phyloP scores from a whole-genome alignment of 2,888 invertebrate species.

The Dicyrtoma fusca region DNA sequence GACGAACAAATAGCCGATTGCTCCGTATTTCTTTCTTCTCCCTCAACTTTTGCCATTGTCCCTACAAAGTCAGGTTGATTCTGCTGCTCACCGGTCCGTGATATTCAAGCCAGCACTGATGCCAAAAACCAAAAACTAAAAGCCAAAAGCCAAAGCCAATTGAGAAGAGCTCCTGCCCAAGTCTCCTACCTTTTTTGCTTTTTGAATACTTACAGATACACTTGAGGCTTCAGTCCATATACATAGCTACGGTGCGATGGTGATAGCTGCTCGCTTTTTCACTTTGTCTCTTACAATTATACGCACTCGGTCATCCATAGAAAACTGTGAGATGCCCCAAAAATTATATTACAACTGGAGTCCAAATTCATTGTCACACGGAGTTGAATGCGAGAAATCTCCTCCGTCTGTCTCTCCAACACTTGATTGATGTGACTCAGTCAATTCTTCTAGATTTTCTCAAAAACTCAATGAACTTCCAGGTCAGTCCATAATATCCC shows the following conservation, averaged over 20 bases:
- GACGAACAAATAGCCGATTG: conserved; percentile 55
- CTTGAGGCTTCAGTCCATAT: no score
- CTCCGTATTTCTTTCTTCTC: conserved; percentile 30
- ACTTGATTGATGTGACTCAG: conserved; percentile 36
- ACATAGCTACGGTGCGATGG: not conserved
- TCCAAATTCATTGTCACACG: conserved; percentile 35
- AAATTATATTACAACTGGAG: conserved; percentile 34
- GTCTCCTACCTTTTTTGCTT: not conserved
- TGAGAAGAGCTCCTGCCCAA: no score
- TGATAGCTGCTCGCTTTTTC: conserved; percentile 14
- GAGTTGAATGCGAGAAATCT: not conserved
- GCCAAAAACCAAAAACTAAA: not conserved
- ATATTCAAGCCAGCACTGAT: not conserved
- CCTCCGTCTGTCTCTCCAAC: not conserved
- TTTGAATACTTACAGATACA: no score
- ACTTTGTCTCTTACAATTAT: conserved; percentile 12
- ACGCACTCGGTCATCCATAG: conserved; percentile 33
- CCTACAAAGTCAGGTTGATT: not conserved
- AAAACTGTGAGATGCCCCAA: conserved; percentile 16
- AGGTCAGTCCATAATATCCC: conserved; percentile 39
- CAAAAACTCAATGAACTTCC: conserved; percentile 36
- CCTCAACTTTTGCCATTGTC: not conserved
- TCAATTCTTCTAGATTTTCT: conserved; percentile 21
- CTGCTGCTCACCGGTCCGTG: not conserved
- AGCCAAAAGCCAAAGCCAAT: not conserved